These are phyloP conservation scores for Rhynchonycteris naso DNA, from an alignment of 2,797 vertebrate genomes.

Conservation along the genomic window DNA sequence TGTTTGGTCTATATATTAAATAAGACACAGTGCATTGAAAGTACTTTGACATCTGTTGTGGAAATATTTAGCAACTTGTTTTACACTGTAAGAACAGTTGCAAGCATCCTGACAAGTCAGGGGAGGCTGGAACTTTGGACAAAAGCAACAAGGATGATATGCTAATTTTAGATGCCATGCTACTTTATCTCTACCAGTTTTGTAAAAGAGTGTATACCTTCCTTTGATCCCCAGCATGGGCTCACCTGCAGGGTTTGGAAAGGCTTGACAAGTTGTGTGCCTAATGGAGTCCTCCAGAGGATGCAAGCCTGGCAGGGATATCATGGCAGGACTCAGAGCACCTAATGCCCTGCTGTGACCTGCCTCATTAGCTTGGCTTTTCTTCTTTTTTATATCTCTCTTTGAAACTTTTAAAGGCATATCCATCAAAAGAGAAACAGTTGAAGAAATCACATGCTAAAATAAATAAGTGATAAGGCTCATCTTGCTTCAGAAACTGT, in stretches of 20 bases:
- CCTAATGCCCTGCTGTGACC: neutral
- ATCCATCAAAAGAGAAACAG: neutral
- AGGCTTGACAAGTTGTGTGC: neutral
- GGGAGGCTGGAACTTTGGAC: neutral
- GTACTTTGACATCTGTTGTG: neutral
- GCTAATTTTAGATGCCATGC: neutral
- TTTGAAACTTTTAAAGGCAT: neutral
- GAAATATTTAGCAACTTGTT: neutral
- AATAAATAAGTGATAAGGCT: neutral
- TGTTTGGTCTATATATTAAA: neutral
- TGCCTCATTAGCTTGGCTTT: neutral
- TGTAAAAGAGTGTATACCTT: neutral
- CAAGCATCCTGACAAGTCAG: neutral
- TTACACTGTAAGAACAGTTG: neutral
- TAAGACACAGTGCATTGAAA: constrained; percentile 7
- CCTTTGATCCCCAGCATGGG: no score
- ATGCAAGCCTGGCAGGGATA: no score
- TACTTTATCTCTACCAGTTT: neutral
- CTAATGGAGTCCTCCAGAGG: no score
- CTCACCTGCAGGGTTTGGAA: neutral
- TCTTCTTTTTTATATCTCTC: neutral
- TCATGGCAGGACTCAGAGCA: no score
- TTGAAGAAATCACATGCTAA: neutral
- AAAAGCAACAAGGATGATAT: neutral
- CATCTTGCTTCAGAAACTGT: neutral